Evolutionary conservation across 2,113 vertebrate genomes (phyloP).

Genomic region (Choloepus hoffmanni): DNA sequence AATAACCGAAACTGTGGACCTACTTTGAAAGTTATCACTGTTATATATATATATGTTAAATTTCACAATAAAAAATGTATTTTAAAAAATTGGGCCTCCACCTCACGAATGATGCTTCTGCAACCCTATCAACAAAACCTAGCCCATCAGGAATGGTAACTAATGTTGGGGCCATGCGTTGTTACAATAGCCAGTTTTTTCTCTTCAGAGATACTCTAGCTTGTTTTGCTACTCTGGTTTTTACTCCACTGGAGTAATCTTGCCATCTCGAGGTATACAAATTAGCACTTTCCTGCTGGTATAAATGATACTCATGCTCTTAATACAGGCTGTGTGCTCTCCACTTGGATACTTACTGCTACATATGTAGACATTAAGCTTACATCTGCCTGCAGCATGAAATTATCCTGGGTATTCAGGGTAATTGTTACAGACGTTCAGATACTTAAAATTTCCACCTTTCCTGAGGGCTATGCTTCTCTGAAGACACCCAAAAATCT

Average conservation of each 20-base stretch:
- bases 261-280: neutral
- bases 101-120: neutral
- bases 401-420: neutral
- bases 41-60: too few relatives aligned
- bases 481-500: neutral
- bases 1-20: too few relatives aligned
- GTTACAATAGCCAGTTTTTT: neutral
- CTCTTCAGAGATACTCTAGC: conserved; percentile 13
- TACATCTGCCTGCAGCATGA: neutral
- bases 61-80: too few relatives aligned
- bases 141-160: neutral
- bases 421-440: neutral
- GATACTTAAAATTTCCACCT: neutral
- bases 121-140: neutral
- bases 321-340: neutral
- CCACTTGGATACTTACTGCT: neutral
- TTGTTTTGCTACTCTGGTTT: neutral
- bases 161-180: neutral
- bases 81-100: neutral
- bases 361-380: neutral
- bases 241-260: neutral
- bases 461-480: neutral
- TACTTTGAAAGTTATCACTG: too few relatives aligned
- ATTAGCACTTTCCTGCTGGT: neutral
- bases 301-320: neutral